Percentiles rank a stretch among this genome's conserved stretches.
Conservation (phyloP, 2,888 invertebrate genomes). For the Dysmachus trigonus region DNA sequence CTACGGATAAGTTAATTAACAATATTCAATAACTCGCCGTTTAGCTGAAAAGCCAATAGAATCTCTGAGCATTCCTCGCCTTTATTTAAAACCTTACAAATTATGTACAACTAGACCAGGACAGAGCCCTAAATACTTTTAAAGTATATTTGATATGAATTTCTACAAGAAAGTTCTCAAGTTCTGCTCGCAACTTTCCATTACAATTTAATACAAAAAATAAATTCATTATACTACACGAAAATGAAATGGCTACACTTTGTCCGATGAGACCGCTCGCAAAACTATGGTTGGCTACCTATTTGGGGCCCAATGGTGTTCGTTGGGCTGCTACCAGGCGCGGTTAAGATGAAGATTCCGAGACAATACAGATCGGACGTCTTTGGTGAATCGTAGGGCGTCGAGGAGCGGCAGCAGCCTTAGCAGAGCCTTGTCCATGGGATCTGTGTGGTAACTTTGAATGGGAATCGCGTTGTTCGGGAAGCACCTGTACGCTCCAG, state of each 20-base stretch:
- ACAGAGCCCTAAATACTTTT: neutral
- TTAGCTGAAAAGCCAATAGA: neutral
- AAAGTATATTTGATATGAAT: slow-evolving; percentile 20
- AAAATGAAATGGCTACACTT: neutral
- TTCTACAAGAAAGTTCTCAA: slow-evolving; percentile 12
- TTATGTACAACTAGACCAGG: neutral
- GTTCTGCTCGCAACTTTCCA: neutral
- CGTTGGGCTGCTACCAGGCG: neutral
- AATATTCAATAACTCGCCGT: no score
- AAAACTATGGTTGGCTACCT: neutral
- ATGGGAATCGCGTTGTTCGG: slow-evolving; percentile 98
- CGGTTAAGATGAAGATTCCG: slow-evolving; percentile 77
- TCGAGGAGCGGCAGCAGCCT: slow-evolving; percentile 94
- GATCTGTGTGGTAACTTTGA: slow-evolving; percentile 98
- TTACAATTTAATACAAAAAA: neutral
- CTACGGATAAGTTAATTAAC: no score
- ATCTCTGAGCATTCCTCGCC: neutral
- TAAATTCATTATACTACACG: neutral
- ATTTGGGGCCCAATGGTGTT: neutral
- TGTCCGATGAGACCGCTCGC: neutral
- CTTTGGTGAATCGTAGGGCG: slow-evolving; percentile 90
- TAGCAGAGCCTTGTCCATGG: slow-evolving; percentile 90
- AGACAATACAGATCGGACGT: slow-evolving; percentile 91
- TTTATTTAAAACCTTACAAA: neutral
- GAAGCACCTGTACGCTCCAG: slow-evolving; percentile 94